Conservation (phyloP, 2,797 vertebrate genomes). For the Buceros bicornis region DNA sequence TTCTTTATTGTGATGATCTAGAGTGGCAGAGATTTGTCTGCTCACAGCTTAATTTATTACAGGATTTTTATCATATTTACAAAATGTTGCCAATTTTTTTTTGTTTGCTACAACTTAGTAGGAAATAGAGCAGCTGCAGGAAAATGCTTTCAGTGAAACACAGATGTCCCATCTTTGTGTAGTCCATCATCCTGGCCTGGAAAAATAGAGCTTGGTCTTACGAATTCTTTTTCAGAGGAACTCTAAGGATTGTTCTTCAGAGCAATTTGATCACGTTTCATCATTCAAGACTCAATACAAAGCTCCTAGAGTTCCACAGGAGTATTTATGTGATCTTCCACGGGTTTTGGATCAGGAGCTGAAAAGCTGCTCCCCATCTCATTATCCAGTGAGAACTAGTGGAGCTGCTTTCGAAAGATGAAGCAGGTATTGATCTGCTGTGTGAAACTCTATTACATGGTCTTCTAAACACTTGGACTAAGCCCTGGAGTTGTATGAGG, state of each 20-base stretch:
- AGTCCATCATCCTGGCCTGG: not conserved
- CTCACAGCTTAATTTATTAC: not conserved
- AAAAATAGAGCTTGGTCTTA: not conserved
- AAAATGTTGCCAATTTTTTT: not conserved
- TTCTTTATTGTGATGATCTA: not conserved
- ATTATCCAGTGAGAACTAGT: not conserved
- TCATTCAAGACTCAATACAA: not conserved
- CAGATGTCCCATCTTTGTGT: not conserved
- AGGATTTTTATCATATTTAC: not conserved
- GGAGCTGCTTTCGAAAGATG: not conserved
- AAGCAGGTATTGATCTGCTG: slow-evolving; percentile 28
- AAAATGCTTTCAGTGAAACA: not conserved
- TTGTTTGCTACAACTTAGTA: not conserved
- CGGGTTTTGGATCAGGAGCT: not conserved
- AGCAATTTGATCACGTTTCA: not conserved
- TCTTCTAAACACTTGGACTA: slow-evolving; percentile 17
- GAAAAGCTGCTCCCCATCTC: not conserved
- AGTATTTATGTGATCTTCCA: not conserved
- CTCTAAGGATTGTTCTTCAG: not conserved
- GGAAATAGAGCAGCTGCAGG: not conserved
- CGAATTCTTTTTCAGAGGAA: not conserved
- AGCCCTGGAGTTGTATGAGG: not conserved
- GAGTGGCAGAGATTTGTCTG: not conserved
- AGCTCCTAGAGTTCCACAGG: not conserved
- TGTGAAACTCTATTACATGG: not conserved